A percentile compares a stretch with the other conserved stretches of the same genome.
phyloP scores from a whole-genome alignment of 2,888 invertebrate species.

The Blastobasis adustella region DNA sequence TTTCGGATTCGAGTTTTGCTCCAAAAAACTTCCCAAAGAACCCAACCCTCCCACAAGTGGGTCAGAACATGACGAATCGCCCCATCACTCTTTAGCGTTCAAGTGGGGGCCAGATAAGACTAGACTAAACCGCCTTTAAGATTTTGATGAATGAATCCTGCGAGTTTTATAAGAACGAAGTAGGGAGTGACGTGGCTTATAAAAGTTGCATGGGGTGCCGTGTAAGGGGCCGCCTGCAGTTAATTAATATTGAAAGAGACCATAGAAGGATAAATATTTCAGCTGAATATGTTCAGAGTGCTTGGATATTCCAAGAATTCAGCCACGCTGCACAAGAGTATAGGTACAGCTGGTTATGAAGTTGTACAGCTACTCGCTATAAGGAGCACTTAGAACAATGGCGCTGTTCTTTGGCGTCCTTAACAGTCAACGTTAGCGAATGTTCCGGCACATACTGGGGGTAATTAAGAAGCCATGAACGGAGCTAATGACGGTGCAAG shows the following conservation, averaged over 20 bases:
- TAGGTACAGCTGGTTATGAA: slow-evolving; percentile 43
- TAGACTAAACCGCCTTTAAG: slow-evolving; percentile 37
- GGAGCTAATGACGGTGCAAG: slow-evolving; percentile 29
- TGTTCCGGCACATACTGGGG: slow-evolving; percentile 52
- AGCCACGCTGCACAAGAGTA: slow-evolving; percentile 43
- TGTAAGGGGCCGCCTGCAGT: slow-evolving; percentile 4
- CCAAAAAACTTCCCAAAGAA: slow-evolving; percentile 27
- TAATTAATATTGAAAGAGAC: slow-evolving; percentile 29
- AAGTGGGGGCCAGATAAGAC: slow-evolving; percentile 51
- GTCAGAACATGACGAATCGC: slow-evolving; percentile 65
- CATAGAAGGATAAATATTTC: slow-evolving; percentile 40
- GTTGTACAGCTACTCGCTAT: slow-evolving; percentile 63
- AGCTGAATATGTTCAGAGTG: slow-evolving; percentile 32
- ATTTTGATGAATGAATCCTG: slow-evolving; percentile 38
- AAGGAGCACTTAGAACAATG: slow-evolving; percentile 61
- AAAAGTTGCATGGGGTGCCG: slow-evolving; percentile 4
- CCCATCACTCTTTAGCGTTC: slow-evolving; percentile 51
- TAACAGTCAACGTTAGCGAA: slow-evolving; percentile 54
- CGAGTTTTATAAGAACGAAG: slow-evolving; percentile 3
- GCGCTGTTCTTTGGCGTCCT: slow-evolving; percentile 46
- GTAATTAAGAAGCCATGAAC: slow-evolving; percentile 67
- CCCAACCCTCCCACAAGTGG: slow-evolving; percentile 43
- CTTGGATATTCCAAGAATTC: slow-evolving; percentile 57
- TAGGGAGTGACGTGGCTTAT: not conserved
- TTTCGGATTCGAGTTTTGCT: slow-evolving; percentile 24